Base-by-base conservation (phyloP, 1,140 invertebrate genomes). In the Andrena cerasifolii region DNA sequence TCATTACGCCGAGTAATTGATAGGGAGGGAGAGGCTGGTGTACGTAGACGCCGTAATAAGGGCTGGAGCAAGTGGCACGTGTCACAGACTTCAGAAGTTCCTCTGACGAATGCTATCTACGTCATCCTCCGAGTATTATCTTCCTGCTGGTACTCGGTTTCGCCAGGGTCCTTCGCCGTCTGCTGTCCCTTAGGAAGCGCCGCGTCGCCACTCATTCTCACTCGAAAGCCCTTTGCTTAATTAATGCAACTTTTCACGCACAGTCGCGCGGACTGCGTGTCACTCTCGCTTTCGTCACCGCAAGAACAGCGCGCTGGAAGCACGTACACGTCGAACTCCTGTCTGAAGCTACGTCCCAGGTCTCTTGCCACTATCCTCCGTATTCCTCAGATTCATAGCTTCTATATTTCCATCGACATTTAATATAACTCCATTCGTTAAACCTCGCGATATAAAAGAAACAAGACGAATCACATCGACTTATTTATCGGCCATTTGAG, bases 241-340 rank as follows among this genome's bases (percentile, higher is more conserved):
- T 90, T 90, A 90, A 89, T 88, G 86, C 86, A 87, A 86, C 83
- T 88, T 86, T 72, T 84, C 84, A 83, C 83, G 84, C 72, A 63
- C 56, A n/a, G n/a, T 47, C 61, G 77, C 59, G 82, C 74, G 79
- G 73, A 77, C 72, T 78, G 65, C 79, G 63, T 75, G 78, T 3
- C 49, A 78, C 59, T 72, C 80, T 79, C 49, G 80, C 71, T 86
- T 72, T 54, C 36, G 47, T 75, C 82, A 85, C 86, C 85, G 86
- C 80, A 75, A 85, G 81, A 59, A 78, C 83, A 71, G 71, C 70
- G 54, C 47, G 73, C 43, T 65, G 33, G 31, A 36, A 47, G 43
- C 43, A 66, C 14, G n/a, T 33, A 59, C 40, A 5, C 14, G 31
- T 24, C 14, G 40, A 6, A 36, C 18, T n/a, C 45, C n/a, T n/a